Base-by-base conservation (phyloP, 2,113 vertebrate genomes). In the Anarhynchus alexandrinus region DNA sequence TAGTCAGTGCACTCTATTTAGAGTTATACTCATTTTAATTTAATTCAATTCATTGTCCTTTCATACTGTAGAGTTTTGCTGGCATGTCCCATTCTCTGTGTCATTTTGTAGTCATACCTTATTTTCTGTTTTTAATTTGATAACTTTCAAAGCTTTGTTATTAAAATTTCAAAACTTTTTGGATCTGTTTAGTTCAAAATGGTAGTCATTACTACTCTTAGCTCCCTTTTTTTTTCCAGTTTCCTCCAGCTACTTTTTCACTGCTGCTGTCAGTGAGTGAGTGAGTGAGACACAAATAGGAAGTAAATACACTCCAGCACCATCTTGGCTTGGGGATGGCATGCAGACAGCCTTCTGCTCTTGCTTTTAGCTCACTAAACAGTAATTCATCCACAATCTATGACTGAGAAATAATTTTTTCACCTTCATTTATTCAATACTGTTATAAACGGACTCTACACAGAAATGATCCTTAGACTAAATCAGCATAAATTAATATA, bases 171-270 rank as follows among this genome's bases (percentile, higher is more conserved):
- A 73, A 88, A 73, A 1, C 1, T 79, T 91, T 94, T 91, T 21
- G 59, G 36, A 74, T 64, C 42, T 88, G 12, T 82, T 95, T 93
- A 95, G 54, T 93, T 94, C 71, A 88, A 94, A 97, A 92, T 19
- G 1, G 15, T 22, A 82, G 23, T 30, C 40, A 59, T 80, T 87
- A 71, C 26, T 38, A 58, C 51, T 93, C 95, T 80, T 84, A 67
- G 4, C 22, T 74, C 26, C 72, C 2, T 73, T 76, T 95, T 66
- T 95, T 66, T 70, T 80, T 47, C 69, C 25, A 45, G 26, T 70
- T 74, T 95, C 57, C 61, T 58, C 23, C 3, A 81, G 36, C 26
- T 95, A 42, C 29, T 69, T 90, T 76, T 27, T 6, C 73, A 36
- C 26, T 51, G 19, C 27, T 90, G 16, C 34, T 86, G 34, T 91